A percentile compares a stretch with the other conserved stretches of the same genome.
Evolutionary conservation across 2,888 invertebrate genomes (phyloP).

Genomic region (Xanthostigma xanthostigma): DNA sequence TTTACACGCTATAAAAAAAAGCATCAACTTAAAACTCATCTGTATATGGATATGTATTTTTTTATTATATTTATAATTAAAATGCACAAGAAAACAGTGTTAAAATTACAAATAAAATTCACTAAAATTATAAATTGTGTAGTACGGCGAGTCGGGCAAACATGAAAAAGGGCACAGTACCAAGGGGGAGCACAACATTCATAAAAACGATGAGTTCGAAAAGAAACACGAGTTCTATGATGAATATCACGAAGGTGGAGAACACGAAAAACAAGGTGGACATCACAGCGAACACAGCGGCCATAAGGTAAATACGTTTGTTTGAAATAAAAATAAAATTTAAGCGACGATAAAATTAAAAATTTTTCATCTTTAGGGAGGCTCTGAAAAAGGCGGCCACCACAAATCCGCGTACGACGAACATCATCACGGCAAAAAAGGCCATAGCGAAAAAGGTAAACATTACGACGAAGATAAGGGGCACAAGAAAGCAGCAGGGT

Average conservation of each 20-base stretch:
- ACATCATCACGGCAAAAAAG: conserved; percentile 38
- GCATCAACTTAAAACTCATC: too few species aligned
- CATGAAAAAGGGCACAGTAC: conserved; percentile 61
- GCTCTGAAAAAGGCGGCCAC: conserved; percentile 37
- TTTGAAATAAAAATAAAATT: neutral
- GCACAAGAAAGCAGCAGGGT: conserved; percentile 38
- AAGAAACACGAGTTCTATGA: conserved; percentile 64
- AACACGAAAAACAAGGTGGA: conserved; percentile 48
- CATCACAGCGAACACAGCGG: conserved; percentile 36
- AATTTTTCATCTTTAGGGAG: conserved; percentile 32
- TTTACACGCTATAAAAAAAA: too few species aligned
- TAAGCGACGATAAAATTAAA: neutral
- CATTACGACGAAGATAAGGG: conserved; percentile 39
- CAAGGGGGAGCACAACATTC: conserved; percentile 57
- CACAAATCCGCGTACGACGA: conserved; percentile 34
- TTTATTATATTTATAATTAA: too few species aligned
- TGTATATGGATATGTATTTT: too few species aligned
- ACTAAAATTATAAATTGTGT: neutral
- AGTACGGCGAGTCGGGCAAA: conserved; percentile 48
- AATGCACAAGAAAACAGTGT: too few species aligned
- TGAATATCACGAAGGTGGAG: conserved; percentile 52
- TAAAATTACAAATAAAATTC: too few species aligned
- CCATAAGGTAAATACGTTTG: conserved; percentile 25
- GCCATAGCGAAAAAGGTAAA: conserved; percentile 38
- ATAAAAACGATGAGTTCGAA: conserved; percentile 61